A percentile compares a stretch with the other conserved stretches of the same genome.
These are phyloP conservation scores for Lasius platythorax DNA, from an alignment of 2,888 invertebrate genomes.

Conservation along the genomic window DNA sequence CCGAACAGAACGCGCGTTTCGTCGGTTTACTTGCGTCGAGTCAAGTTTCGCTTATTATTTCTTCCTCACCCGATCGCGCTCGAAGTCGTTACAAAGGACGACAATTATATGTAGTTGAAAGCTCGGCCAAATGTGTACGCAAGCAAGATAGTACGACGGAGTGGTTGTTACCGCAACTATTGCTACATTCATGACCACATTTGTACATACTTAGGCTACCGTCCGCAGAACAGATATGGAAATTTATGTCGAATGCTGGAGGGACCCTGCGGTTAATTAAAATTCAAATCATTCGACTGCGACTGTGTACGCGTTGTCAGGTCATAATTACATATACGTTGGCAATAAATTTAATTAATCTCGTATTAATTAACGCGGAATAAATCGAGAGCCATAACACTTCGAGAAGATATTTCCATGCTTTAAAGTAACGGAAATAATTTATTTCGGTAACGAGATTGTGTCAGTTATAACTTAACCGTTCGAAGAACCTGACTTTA, in stretches of 20 bases:
- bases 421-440: background rate
- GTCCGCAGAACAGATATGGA: constrained; percentile 35
- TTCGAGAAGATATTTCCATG: background rate
- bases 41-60: constrained; percentile 41
- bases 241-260: constrained; percentile 43
- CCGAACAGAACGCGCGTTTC: background rate
- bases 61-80: background rate
- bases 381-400: background rate
- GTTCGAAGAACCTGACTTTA: background rate
- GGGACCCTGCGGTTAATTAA: constrained; percentile 46
- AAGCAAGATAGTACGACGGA: constrained; percentile 6
- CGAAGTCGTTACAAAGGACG: constrained; percentile 44
- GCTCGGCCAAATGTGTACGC: background rate
- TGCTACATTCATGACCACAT: constrained; percentile 26
- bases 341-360: constrained; percentile 36
- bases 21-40: constrained; percentile 9
- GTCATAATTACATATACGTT: background rate
- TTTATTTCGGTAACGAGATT: background rate
- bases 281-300: constrained; percentile 28
- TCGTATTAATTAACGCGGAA: background rate
- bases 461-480: background rate
- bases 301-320: constrained; percentile 6
- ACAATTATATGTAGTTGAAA: constrained; percentile 27
- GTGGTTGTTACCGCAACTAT: constrained; percentile 17
- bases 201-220: constrained; percentile 34